Percentiles rank a stretch among this genome's conserved stretches.
phyloP scores from a whole-genome alignment of 2,113 vertebrate species.

The Gallinago media region DNA sequence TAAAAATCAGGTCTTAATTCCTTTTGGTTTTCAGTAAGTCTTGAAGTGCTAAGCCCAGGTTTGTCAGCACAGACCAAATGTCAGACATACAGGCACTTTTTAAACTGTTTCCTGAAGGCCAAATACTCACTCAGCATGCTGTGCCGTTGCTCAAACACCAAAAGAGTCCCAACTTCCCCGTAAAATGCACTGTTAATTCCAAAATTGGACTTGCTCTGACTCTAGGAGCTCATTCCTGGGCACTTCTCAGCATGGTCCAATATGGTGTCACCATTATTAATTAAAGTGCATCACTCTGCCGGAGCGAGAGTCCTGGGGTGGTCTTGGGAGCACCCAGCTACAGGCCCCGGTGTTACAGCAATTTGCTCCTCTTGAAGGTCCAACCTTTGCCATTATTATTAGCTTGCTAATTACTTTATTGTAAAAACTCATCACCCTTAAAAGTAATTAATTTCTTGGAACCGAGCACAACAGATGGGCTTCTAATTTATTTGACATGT shows the following conservation, averaged over 20 bases:
- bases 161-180: not conserved
- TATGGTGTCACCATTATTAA: not conserved
- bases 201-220: not conserved
- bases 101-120: not conserved
- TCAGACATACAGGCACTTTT: not conserved
- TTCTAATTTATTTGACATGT: constrained; percentile 13
- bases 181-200: not conserved
- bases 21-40: not conserved
- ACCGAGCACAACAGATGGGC: constrained; percentile 16
- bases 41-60: not conserved
- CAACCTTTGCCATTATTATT: constrained; percentile 13
- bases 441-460: constrained; percentile 56
- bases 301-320: fast-evolving
- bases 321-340: not conserved
- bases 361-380: not conserved
- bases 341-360: not conserved
- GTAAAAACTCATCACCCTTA: not conserved
- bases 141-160: not conserved
- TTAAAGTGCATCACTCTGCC: not conserved
- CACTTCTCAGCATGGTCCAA: fast-evolving
- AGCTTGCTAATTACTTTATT: constrained; percentile 21
- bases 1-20: not conserved
- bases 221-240: not conserved
- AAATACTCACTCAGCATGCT: not conserved
- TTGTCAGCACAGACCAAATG: not conserved